Conservation (phyloP, 2,113 vertebrate species). For the Siniperca knerii region DNA sequence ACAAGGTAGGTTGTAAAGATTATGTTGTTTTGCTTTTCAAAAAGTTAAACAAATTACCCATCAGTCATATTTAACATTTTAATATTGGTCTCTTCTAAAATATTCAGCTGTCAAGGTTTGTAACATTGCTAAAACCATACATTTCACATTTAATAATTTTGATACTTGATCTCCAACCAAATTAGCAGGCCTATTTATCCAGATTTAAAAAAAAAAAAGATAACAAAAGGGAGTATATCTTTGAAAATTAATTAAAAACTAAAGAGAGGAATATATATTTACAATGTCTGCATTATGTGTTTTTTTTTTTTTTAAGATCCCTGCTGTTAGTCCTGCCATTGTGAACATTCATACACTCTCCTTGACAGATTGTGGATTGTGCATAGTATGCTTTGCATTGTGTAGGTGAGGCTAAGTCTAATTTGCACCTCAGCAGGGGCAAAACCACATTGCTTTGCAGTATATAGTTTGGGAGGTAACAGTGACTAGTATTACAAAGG, state of each 20-base stretch:
- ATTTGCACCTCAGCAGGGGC: slow-evolving; percentile 70
- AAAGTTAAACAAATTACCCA: not conserved
- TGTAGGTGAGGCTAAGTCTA: slow-evolving; percentile 31
- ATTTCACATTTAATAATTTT: not conserved
- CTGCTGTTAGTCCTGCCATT: slow-evolving; percentile 12
- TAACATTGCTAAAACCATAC: not conserved
- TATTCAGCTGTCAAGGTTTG: not conserved
- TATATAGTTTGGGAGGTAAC: slow-evolving; percentile 26
- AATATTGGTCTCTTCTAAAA: not conserved
- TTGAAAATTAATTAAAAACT: not conserved
- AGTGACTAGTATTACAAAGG: slow-evolving; percentile 32
- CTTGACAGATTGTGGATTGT: slow-evolving; percentile 38
- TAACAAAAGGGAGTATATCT: not conserved
- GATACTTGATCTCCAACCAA: not conserved
- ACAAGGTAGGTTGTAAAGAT: slow-evolving; percentile 88
- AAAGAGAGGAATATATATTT: not conserved
- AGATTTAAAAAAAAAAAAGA: not conserved
- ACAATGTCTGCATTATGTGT: not conserved
- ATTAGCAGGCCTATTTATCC: not conserved
- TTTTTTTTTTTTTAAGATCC: not conserved
- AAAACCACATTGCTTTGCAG: slow-evolving; percentile 20
- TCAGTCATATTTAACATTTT: not conserved
- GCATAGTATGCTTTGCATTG: slow-evolving; percentile 21
- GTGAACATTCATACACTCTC: not conserved
- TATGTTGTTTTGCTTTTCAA: not conserved